A percentile compares a stretch with the other conserved stretches of the same genome.
Conservation (phyloP, 2,888 invertebrate species). For the Hyposoter didymator region DNA sequence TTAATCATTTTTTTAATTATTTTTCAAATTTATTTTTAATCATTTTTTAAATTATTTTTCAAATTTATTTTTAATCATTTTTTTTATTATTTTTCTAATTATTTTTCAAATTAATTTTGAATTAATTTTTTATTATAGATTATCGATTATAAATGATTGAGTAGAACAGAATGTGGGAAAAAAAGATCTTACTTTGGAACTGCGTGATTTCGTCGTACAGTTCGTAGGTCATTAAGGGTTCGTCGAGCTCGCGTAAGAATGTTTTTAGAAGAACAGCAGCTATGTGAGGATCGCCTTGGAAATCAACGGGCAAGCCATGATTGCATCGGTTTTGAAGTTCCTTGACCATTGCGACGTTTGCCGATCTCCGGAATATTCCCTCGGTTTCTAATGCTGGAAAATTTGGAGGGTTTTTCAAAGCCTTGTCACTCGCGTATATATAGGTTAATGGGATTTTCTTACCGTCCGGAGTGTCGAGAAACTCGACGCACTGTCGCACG, state of each 20-base stretch:
- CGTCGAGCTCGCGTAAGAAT: slow-evolving; percentile 95
- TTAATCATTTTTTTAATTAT: too few species aligned
- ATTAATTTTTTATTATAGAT: too few species aligned
- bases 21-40: too few species aligned
- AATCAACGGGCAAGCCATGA: slow-evolving; percentile 92
- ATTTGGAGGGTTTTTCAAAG: background rate
- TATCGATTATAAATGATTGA: too few species aligned
- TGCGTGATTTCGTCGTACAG: slow-evolving; percentile 96
- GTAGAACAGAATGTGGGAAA: too few species aligned
- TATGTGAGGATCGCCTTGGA: slow-evolving; percentile 93
- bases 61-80: too few species aligned
- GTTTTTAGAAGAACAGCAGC: slow-evolving; percentile 98
- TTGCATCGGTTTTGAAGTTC: slow-evolving; percentile 94
- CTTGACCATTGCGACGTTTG: slow-evolving; percentile 93
- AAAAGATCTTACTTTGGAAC: slow-evolving; percentile 90
- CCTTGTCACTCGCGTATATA: background rate
- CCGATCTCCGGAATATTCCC: slow-evolving; percentile 97
- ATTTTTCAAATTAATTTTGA: too few species aligned
- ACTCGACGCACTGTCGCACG: slow-evolving; percentile 95
- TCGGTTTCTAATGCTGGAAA: slow-evolving; percentile 94
- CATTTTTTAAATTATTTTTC: too few species aligned
- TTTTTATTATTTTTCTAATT: too few species aligned
- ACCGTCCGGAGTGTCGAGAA: slow-evolving; percentile 95
- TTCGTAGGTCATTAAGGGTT: slow-evolving; percentile 97
- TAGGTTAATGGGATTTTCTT: slow-evolving; percentile 74